Conservation (phyloP, 2,113 vertebrate genomes). For the Cyprinodon tularosa region DNA sequence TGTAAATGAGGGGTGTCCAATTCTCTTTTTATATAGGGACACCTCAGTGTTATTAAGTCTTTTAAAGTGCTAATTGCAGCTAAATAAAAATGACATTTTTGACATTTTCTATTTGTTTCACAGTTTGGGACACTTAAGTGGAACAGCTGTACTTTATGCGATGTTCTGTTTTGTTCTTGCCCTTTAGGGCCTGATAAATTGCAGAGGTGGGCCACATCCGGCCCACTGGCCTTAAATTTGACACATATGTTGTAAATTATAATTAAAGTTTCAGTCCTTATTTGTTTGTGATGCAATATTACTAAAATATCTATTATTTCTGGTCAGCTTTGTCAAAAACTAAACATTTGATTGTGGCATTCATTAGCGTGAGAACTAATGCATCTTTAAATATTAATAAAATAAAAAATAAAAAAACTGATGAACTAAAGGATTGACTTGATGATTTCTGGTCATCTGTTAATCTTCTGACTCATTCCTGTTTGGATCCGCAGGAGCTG, state of each 20-base stretch:
- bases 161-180: too few relatives aligned
- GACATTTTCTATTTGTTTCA: too few relatives aligned
- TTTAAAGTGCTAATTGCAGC: too few relatives aligned
- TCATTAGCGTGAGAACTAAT: not conserved
- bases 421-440: not conserved
- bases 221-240: too few relatives aligned
- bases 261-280: not conserved
- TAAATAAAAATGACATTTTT: too few relatives aligned
- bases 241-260: not conserved
- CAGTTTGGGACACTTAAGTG: too few relatives aligned
- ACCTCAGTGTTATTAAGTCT: too few relatives aligned
- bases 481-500: conserved; percentile 67
- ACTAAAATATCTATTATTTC: not conserved
- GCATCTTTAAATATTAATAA: not conserved
- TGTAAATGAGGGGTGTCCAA: too few relatives aligned
- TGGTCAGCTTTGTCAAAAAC: not conserved
- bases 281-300: not conserved
- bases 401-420: not conserved
- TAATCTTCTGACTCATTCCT: not conserved
- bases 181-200: too few relatives aligned
- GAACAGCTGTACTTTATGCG: too few relatives aligned
- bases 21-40: too few relatives aligned
- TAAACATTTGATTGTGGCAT: not conserved
- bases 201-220: too few relatives aligned
- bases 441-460: not conserved